Percentiles rank a stretch among this genome's conserved stretches.
These are phyloP conservation scores for Graptemys geographica DNA, from an alignment of 2,797 vertebrate species.

Conservation along the genomic window DNA sequence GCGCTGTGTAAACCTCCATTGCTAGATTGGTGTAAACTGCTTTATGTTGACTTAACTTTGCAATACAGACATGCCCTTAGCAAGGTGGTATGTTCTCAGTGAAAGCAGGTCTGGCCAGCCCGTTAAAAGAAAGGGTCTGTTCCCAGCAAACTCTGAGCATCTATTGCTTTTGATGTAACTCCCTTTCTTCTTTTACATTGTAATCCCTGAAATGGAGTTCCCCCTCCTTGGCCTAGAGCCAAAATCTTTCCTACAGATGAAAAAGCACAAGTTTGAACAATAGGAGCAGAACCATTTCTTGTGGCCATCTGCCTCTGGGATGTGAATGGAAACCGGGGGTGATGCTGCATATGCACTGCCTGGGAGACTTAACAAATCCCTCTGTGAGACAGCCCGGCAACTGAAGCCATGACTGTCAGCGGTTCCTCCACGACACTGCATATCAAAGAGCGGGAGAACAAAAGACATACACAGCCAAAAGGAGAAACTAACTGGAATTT, in stretches of 20 bases:
- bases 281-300: slow-evolving; percentile 45
- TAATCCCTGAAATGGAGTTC: background rate
- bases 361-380: slow-evolving; percentile 52
- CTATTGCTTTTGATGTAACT: slow-evolving; percentile 3
- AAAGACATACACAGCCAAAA: slow-evolving; percentile 7
- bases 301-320: slow-evolving; percentile 66
- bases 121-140: fast-evolving
- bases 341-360: slow-evolving; percentile 3
- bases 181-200: background rate
- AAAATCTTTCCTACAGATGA: slow-evolving; percentile 9
- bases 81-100: background rate
- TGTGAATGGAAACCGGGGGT: background rate
- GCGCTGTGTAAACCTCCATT: too few relatives aligned
- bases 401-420: slow-evolving; percentile 43
- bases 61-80: background rate
- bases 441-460: slow-evolving; percentile 30
- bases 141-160: background rate
- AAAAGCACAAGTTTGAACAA: slow-evolving; percentile 28
- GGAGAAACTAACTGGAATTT: slow-evolving; percentile 14
- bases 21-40: too few relatives aligned
- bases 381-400: slow-evolving; percentile 55
- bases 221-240: background rate
- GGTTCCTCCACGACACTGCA: slow-evolving; percentile 23
- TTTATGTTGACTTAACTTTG: too few relatives aligned
- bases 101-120: background rate